A percentile compares a stretch with the other conserved stretches of the same genome.
These are phyloP conservation scores for Pipistrellus pygmaeus DNA, from an alignment of 2,797 vertebrate genomes.

Conservation along the genomic window DNA sequence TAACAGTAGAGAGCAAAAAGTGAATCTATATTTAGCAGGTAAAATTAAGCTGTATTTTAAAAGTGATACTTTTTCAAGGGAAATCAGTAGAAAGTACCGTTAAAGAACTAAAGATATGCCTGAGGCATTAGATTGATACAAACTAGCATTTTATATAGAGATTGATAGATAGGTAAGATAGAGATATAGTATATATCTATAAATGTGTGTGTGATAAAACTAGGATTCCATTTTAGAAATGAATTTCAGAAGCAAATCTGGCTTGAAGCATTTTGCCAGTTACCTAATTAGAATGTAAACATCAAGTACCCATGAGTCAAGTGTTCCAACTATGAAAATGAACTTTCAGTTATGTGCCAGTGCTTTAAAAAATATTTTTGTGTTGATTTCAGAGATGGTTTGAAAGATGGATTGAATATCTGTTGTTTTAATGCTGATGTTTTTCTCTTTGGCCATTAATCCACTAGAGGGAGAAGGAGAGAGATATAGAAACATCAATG, in stretches of 20 bases:
- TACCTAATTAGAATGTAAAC: background rate
- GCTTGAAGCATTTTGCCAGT: background rate
- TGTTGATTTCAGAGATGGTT: no score
- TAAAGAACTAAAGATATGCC: background rate
- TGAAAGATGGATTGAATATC: background rate
- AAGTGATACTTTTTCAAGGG: conserved; percentile 33
- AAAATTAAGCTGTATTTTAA: conserved; percentile 37
- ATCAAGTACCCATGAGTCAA: background rate
- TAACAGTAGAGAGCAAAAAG: background rate
- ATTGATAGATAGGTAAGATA: background rate
- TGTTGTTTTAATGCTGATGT: background rate
- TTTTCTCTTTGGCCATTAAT: conserved; percentile 42
- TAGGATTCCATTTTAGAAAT: conserved; percentile 36
- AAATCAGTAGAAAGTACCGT: conserved; percentile 48
- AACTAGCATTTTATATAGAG: background rate
- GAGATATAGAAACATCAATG: no score
- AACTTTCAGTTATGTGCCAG: background rate
- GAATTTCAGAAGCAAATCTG: conserved; percentile 7
- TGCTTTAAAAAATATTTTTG: no score
- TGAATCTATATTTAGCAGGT: conserved; percentile 38
- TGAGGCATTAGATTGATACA: background rate
- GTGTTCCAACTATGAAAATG: background rate
- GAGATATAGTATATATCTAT: background rate
- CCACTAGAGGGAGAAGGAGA: background rate
- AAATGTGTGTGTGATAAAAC: background rate